Evolutionary conservation across 2,797 vertebrate genomes (phyloP), one percentile per base, ranked within the genome.

Genomic region (Tapirus indicus): DNA sequence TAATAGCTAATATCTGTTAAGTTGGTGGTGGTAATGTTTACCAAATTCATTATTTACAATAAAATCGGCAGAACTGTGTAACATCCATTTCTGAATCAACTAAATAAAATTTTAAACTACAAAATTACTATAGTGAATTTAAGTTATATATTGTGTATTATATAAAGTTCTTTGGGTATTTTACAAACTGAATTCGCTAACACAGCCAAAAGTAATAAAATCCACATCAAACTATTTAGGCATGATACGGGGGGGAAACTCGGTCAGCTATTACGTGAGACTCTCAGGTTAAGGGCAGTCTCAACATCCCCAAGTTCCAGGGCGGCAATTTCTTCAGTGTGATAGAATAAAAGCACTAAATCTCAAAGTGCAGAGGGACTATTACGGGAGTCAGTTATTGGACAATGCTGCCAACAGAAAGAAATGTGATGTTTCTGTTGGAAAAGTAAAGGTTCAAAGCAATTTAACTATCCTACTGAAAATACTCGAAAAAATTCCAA

Each of bases 401-500:
- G 91, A 92, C 77, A 96, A 44, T 83, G 92, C 27, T 97, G 94
- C 79, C 95, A 98, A 96, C 41, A 97, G 89, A 98, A 97, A 96
- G 96, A 97, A 92, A 97, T 78, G 84, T 85, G 52, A 95, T 97
- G 95, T 98, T 97, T 93, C 96, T 96, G 62, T 92, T 94, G 85
- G 97, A 96, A 91, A 96, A 86, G 56, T 56, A 80, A 91, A 85
- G 27, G 32, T 96, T 97, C 69, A 83, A 88, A 91, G 88, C 91
- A 62, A 97, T 79, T 92, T 93, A 90, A 96, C 58, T 90, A 90
- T 86, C 69, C 72, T 17, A 93, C 23, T 68, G 66, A 97, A 97
- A 97, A 86, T 83, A 96, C 13, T n/a, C 88, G 66, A 89, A 94
- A 97, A 97, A 92, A 93, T 23, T 68, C 38, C 25, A 64, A 83